Evolutionary conservation across 2,888 invertebrate genomes (phyloP).

Genomic region (Torymus tubicola): DNA sequence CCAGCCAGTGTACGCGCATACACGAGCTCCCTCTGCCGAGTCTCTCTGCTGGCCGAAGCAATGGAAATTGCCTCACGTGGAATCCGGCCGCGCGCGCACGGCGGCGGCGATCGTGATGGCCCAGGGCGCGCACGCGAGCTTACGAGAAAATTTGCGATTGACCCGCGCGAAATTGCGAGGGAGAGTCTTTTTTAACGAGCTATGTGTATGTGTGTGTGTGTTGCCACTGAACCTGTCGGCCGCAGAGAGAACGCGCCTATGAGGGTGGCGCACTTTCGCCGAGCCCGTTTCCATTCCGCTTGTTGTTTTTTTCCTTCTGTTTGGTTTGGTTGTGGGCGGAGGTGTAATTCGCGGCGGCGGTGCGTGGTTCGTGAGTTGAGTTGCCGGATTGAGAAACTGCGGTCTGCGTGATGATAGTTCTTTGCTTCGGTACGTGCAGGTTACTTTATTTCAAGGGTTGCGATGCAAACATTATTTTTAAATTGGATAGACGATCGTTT

Average conservation of each 20-base stretch:
- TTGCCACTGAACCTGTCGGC: constrained; percentile 66
- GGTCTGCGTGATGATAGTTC: no score
- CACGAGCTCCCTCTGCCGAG: not conserved
- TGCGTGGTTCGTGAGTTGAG: no score
- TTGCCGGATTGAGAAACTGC: no score
- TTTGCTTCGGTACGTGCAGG: no score
- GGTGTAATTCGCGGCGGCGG: no score
- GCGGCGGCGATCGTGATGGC: constrained; percentile 73
- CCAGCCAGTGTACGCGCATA: not conserved
- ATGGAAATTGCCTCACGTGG: constrained; percentile 72
- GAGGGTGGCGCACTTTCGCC: no score
- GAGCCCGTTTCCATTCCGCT: no score
- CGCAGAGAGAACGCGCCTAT: constrained; percentile 35
- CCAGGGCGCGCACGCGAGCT: constrained; percentile 76
- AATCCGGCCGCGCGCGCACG: constrained; percentile 65
- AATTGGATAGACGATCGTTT: no score
- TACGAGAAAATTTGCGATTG: constrained; percentile 76
- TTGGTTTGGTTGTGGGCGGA: no score
- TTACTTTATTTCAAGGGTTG: no score
- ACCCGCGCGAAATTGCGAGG: constrained; percentile 72
- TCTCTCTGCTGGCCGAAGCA: not conserved
- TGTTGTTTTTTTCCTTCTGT: no score
- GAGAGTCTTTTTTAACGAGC: constrained; percentile 67
- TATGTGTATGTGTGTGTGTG: constrained; percentile 5
- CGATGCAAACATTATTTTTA: no score